phyloP scores from a whole-genome alignment of 2,113 vertebrate genomes.

The Dendropsophus ebraccatus region DNA sequence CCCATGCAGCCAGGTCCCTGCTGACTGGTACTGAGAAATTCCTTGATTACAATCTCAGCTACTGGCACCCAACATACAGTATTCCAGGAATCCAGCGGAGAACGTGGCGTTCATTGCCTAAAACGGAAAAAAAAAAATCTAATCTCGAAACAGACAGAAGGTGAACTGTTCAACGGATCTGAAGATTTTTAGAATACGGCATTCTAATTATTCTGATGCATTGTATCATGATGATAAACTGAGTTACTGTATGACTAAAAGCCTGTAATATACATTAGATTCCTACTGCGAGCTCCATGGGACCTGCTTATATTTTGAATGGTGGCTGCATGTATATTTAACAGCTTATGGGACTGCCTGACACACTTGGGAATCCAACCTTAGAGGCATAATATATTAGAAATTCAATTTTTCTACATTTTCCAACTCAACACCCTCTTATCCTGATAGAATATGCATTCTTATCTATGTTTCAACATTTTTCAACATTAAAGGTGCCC shows the following conservation, averaged over 20 bases:
- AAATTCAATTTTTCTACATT: too few relatives aligned
- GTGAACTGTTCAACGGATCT: not conserved
- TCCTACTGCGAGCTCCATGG: not conserved
- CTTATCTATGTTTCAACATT: too few relatives aligned
- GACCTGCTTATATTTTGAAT: too few relatives aligned
- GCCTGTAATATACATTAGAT: not conserved
- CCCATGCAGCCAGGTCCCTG: conserved; percentile 21
- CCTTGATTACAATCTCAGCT: conserved; percentile 34
- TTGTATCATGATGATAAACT: not conserved
- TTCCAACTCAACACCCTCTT: too few relatives aligned
- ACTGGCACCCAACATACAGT: conserved; percentile 33
- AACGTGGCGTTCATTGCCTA: not conserved
- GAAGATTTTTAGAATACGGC: not conserved
- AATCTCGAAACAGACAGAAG: conserved; percentile 4
- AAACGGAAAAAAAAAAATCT: not conserved
- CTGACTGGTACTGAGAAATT: conserved; percentile 37
- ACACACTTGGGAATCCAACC: too few relatives aligned
- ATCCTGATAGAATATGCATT: too few relatives aligned
- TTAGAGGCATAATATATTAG: too few relatives aligned
- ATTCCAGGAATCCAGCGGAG: conserved; percentile 33
- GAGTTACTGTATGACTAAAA: not conserved
- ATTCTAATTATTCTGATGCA: not conserved
- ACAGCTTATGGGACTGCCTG: too few relatives aligned
- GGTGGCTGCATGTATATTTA: too few relatives aligned
- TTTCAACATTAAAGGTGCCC: too few relatives aligned